Evolutionary conservation across 2,113 vertebrate genomes (phyloP).

Genomic region (Oceanites oceanicus): DNA sequence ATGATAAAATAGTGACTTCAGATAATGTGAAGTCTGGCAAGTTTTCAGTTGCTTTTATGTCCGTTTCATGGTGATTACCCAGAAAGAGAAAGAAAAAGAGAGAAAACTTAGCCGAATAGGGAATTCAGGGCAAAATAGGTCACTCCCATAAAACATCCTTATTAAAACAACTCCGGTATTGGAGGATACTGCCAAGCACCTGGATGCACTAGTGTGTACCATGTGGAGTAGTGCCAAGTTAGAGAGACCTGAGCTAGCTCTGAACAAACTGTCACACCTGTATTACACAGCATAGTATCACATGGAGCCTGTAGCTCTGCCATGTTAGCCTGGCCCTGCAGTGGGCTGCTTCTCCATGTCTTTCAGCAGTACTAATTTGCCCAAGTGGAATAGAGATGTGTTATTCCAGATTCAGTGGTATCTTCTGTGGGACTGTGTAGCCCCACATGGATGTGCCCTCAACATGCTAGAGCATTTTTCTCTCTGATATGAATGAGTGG

Average conservation of each 20-base stretch:
- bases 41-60: not conserved
- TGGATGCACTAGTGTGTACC: not conserved
- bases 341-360: not conserved
- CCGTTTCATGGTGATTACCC: not conserved
- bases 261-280: not conserved
- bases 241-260: not conserved
- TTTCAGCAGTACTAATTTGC: not conserved
- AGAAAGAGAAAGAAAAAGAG: not conserved
- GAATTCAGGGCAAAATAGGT: not conserved
- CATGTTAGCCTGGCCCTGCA: not conserved
- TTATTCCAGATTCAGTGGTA: not conserved
- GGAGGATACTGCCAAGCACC: not conserved
- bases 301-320: not conserved
- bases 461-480: not conserved
- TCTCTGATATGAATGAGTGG: not conserved
- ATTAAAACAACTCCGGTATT: not conserved
- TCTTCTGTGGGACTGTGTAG: not conserved
- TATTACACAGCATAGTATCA: not conserved
- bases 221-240: not conserved
- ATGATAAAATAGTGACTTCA: not conserved
- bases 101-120: not conserved
- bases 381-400: not conserved
- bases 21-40: not conserved
- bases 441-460: not conserved
- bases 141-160: not conserved